A percentile compares a stretch with the other conserved stretches of the same genome.
These are phyloP conservation scores for Andrena trimmerana DNA, from an alignment of 2,888 invertebrate genomes.

Conservation along the genomic window DNA sequence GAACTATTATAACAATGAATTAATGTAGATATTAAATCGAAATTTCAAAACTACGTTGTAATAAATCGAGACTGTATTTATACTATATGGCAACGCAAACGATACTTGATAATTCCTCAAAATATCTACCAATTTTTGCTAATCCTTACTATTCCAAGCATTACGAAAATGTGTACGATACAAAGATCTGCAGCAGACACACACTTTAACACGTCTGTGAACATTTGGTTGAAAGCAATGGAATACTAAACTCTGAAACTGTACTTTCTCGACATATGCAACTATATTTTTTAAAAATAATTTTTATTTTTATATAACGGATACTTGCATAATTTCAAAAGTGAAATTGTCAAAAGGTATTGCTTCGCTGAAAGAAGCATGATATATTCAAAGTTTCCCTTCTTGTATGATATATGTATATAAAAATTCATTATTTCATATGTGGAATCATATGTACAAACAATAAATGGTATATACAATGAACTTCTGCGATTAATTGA, in stretches of 20 bases:
- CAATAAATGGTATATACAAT: constrained; percentile 49
- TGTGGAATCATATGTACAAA: constrained; percentile 62
- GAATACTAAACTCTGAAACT: constrained; percentile 31
- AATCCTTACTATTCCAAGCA: constrained; percentile 27
- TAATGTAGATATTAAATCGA: constrained; percentile 25
- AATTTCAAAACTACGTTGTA: constrained; percentile 27
- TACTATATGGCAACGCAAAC: not conserved
- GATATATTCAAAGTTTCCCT: constrained; percentile 26
- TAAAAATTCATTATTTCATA: constrained; percentile 63
- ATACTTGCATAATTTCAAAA: constrained; percentile 50
- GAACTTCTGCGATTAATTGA: not conserved
- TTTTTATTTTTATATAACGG: constrained; percentile 70
- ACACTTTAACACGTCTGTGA: constrained; percentile 33
- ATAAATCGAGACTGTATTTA: constrained; percentile 21
- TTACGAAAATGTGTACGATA: constrained; percentile 35
- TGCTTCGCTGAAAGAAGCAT: constrained; percentile 11
- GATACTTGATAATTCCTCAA: constrained; percentile 4
- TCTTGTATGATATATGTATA: constrained; percentile 66
- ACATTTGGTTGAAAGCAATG: constrained; percentile 42
- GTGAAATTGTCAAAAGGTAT: constrained; percentile 3
- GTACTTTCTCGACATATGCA: constrained; percentile 36
- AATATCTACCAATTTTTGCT: constrained; percentile 26
- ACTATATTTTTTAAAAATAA: constrained; percentile 50
- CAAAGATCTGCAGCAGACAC: constrained; percentile 31
- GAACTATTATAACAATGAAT: constrained; percentile 1